phyloP scores from a whole-genome alignment of 2,113 vertebrate genomes.

The Leiothrix lutea region DNA sequence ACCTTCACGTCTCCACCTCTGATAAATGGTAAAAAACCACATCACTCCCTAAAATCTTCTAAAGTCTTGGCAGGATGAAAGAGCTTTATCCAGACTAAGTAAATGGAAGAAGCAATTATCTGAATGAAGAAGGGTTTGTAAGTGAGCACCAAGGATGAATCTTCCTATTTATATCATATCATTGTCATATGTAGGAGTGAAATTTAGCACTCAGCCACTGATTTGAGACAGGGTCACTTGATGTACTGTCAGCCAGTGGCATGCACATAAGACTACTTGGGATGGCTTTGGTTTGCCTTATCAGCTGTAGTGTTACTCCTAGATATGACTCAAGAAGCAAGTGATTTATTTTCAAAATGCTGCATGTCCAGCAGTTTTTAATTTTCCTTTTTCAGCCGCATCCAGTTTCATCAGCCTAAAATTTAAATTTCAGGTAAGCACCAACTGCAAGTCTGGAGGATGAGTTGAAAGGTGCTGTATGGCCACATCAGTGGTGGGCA shows the following conservation, averaged over 20 bases:
- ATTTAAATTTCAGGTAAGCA: neutral
- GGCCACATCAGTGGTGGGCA: neutral
- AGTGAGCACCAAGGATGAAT: neutral
- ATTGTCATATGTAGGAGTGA: neutral
- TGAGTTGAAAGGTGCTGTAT: neutral
- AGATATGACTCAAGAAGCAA: neutral
- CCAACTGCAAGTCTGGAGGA: neutral
- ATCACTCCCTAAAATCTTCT: neutral
- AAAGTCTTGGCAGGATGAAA: neutral
- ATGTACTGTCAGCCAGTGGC: neutral
- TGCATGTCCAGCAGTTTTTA: neutral
- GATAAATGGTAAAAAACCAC: neutral
- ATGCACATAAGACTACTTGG: rapidly evolving
- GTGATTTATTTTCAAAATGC: neutral
- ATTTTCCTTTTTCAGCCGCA: neutral
- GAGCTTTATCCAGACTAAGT: neutral
- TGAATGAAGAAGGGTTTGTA: neutral
- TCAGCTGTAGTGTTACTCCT: neutral
- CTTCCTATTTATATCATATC: neutral
- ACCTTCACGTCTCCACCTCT: neutral
- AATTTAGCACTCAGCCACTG: neutral
- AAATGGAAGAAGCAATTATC: neutral
- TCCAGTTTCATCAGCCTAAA: neutral
- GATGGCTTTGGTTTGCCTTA: neutral
- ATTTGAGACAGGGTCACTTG: neutral